Base-by-base conservation (phyloP, 2,797 vertebrate species). In the Linurgus olivaceus region DNA sequence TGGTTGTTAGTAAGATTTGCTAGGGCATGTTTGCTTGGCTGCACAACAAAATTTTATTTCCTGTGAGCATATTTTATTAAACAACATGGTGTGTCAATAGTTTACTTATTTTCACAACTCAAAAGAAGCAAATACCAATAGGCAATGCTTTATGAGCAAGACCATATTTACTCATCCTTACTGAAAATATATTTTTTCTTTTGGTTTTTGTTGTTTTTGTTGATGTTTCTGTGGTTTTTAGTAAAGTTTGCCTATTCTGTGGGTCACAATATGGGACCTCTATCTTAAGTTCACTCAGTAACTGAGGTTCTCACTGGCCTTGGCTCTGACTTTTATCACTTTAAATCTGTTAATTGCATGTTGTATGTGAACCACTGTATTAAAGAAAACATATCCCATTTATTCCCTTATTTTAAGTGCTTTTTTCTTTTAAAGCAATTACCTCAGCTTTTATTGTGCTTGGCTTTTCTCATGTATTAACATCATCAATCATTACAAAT, bases 401-500 rank as follows among this genome's bases (percentile, higher is more conserved):
- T 38, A 25, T 72, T 88, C 11, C 12, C 9, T 71, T 15, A 75
- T 74, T 75, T 73, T 48, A 89, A n/a, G 3, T 21, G 52, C 14
- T 57, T 59, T 48, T 33, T 37, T 19, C 10, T 66, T 67, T 40
- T 23, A 15, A 59, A 67, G n/a, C 26, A 58, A 86, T 81, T 93
- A 58, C 14, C 13, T 86, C 48, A 57, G 24, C 24, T 83, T 91
- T 86, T 61, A 35, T 31, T 81, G 23, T 51, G 11, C 9, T 74
- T 88, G 8, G 6, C 17, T 68, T 51, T 78, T 67, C 29, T 70
- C 33, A 33, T n/a, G 47, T 59, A 72, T 90, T 74, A 88, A 61
- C 16, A 78, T 63, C 10, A 90, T 87, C 37, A 88, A 19, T 90
- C 29, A 91, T 66, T 73, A 66, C 14, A 54, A 86, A 87, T 40